phyloP scores from a whole-genome alignment of 2,113 vertebrate species.

The Vulpes vulpes region DNA sequence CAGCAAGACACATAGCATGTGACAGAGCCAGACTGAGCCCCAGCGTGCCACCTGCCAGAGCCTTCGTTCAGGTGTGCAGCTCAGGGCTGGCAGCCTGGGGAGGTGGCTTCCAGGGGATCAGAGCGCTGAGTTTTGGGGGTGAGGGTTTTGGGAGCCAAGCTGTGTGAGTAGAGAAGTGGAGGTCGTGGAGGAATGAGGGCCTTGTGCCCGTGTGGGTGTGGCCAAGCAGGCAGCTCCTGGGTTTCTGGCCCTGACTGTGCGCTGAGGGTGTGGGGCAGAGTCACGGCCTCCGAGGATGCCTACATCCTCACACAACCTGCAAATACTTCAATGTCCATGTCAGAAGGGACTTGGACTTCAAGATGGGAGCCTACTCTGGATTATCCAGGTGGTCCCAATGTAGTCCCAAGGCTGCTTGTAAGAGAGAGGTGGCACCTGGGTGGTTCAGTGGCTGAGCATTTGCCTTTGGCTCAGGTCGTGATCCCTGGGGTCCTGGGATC shows the following conservation, averaged over 20 bases:
- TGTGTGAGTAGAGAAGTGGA: neutral
- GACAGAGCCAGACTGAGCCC: neutral
- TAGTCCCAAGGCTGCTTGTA: neutral
- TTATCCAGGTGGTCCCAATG: neutral
- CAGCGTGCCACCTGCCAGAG: neutral
- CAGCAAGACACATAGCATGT: neutral
- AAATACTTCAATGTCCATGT: too few species aligned
- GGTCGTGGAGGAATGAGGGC: neutral
- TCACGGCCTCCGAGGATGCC: neutral
- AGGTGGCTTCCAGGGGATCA: neutral
- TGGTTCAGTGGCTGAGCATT: too few species aligned
- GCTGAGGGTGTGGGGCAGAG: neutral
- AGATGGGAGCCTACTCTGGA: too few species aligned
- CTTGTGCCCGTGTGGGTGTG: neutral
- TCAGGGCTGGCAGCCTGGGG: neutral
- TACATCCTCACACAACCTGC: neutral
- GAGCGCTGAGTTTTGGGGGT: neutral
- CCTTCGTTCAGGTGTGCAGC: fast-evolving
- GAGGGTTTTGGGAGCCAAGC: neutral
- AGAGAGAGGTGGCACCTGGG: neutral
- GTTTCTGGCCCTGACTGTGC: neutral
- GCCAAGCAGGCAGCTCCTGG: neutral
- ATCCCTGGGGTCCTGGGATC: too few species aligned
- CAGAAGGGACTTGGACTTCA: neutral
- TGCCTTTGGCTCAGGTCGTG: too few species aligned